Base-by-base conservation (phyloP, 2,888 invertebrate species). In the Caenorhabditis virilis region DNA sequence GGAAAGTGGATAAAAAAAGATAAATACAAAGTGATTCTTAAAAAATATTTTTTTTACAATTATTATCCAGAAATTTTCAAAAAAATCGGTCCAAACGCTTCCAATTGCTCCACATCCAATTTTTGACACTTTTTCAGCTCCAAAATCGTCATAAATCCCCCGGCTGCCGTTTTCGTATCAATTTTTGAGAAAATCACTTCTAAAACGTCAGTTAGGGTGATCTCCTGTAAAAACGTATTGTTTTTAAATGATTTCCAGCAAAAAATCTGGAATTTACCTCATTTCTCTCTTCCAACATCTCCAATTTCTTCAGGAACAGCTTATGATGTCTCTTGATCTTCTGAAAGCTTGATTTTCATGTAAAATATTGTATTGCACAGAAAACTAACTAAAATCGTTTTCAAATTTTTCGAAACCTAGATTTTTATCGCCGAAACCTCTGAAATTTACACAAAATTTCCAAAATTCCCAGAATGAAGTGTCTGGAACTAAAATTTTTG, bases 101-200 rank as follows among this genome's bases (percentile, higher is more conserved):
- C 45, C 11, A 11, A 1, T 35, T 55, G 55, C 5, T 13, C 23
- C 6, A 52, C 33, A 22, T 7, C 46, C 11, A 54, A 23, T 47
- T 45, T 39, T 13, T 18, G 20, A 2, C 4, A 16, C 23, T 54
- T 54, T n/a, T 38, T 27, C 4, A 54, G 20, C n/a, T 47, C 47
- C 25, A 54, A 41, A 13, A 54, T 30, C 20, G 20, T 25, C 25
- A 47, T 25, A 13, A 54, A 54, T 9, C 15, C 39, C 13, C 54
- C 38, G 11, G 54, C 46, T 6, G 47, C 54, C 1, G 20, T n/a
- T n/a, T n/a, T n/a, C n/a, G n/a, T n/a, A n/a, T n/a, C n/a, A 23
- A 4, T 25, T 16, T 7, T 20, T 6, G 7, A n/a, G n/a, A n/a
- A 16, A 16, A 45, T 18, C 20, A 7, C n/a, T 4, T 18, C 13